Conservation (phyloP, 2,797 vertebrate species). For the Scomberomorus guttatus region DNA sequence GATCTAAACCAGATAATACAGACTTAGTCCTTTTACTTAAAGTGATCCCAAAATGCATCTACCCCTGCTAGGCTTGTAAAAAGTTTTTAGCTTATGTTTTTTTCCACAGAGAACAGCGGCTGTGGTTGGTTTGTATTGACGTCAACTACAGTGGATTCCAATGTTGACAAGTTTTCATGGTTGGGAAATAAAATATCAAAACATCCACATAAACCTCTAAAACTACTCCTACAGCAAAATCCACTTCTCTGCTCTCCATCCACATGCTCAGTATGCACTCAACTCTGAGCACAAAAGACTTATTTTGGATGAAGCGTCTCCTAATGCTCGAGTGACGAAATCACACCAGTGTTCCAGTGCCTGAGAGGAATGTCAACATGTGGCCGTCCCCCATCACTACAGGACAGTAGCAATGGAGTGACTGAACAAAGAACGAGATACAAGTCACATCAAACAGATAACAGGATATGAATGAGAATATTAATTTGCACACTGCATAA, state of each 20-base stretch:
- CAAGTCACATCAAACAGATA: slow-evolving; percentile 40
- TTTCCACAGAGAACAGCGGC: not conserved
- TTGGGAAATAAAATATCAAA: not conserved
- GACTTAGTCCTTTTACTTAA: slow-evolving; percentile 2
- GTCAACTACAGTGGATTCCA: not conserved
- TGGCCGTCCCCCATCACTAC: not conserved
- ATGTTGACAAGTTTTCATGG: not conserved
- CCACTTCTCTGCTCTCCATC: not conserved
- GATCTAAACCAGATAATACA: slow-evolving; percentile 36
- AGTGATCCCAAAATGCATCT: slow-evolving; percentile 5
- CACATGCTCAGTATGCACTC: not conserved
- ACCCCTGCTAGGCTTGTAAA: not conserved
- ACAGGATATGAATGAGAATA: slow-evolving; percentile 34
- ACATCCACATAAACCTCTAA: not conserved
- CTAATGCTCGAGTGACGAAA: slow-evolving; percentile 9
- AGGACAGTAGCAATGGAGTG: not conserved
- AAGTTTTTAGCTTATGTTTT: not conserved
- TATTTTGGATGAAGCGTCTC: not conserved
- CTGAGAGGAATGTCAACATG: not conserved
- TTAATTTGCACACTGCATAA: slow-evolving; percentile 50
- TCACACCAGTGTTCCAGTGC: not conserved
- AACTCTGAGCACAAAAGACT: not conserved
- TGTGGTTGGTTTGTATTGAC: not conserved
- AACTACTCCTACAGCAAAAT: not conserved
- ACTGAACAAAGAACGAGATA: slow-evolving; percentile 4